These are phyloP conservation scores for Premnoplex brunnescens DNA, from an alignment of 2,797 vertebrate species.

Conservation along the genomic window DNA sequence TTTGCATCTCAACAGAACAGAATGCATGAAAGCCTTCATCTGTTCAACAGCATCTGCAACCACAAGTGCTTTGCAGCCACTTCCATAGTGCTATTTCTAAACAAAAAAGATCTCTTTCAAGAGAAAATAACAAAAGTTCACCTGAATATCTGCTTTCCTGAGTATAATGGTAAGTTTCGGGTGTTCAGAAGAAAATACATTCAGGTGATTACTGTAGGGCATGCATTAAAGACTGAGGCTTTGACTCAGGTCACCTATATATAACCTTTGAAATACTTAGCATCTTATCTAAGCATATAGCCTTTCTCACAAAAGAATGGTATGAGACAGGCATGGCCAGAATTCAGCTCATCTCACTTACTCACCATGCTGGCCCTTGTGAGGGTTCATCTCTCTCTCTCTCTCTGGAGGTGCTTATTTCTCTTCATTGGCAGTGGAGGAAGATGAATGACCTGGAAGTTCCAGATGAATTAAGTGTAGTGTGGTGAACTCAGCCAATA, in stretches of 20 bases:
- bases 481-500: not conserved
- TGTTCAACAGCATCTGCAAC: constrained; percentile 81
- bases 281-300: not conserved
- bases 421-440: not conserved
- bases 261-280: not conserved
- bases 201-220: not conserved
- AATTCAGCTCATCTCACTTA: not conserved
- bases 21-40: constrained; percentile 80
- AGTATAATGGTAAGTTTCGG: constrained; percentile 73
- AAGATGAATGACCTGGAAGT: not conserved
- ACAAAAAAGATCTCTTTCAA: constrained; percentile 80
- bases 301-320: not conserved
- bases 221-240: not conserved
- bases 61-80: constrained; percentile 78
- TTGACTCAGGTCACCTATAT: not conserved
- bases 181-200: not conserved
- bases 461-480: not conserved
- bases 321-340: not conserved
- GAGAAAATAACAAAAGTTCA: constrained; percentile 77
- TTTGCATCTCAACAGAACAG: constrained; percentile 73
- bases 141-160: constrained; percentile 77
- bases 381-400: not conserved
- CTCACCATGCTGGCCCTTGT: not conserved
- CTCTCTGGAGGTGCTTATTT: not conserved
- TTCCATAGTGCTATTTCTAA: constrained; percentile 79